Base-by-base conservation (phyloP, 2,888 invertebrate genomes). In the Leucophenga montana region DNA sequence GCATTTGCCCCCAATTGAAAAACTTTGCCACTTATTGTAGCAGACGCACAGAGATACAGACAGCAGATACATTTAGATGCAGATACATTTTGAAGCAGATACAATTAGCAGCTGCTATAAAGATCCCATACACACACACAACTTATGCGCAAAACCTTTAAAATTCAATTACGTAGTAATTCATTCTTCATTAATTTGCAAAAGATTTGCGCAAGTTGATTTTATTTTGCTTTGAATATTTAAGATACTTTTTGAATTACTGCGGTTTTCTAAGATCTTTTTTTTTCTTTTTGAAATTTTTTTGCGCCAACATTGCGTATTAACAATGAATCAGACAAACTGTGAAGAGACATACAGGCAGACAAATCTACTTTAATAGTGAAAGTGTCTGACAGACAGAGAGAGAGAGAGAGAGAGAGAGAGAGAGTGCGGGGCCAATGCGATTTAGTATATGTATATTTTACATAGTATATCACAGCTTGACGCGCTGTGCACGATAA, bases 291-390 rank as follows among this genome's bases (percentile, higher is more conserved):
- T 59, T n/a, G 9, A 59, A 22, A 33, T n/a, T 4, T 59, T n/a
- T 33, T 14, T 33, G 3, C 31, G 16, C 59, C 39, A 27, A 80
- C 80, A 71, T 67, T 77, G 82, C 82, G 84, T 85, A 85, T 85
- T 80, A 82, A 84, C 80, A 83, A 81, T 83, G 84, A 59, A n/a
- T 56, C 56, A 56, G 50, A 8, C 56, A 27, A 14, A 56, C n/a
- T 62, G 68, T 66, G 57, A 18, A 22, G 50, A 27, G 27, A 27
- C 27, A 27, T 27, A 27, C 27, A 27, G 27, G 27, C 27, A 39
- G 11, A 50, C 50, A 50, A n/a, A n/a, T n/a, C n/a, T 50, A 50
- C 50, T 8, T 11, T 11, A 50, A 50, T 11, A 50, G 3, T 3
- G 13, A 50, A 50, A 39, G 39, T 39, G 39, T 39, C n/a, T n/a